Evolutionary conservation across 64 coral and sea anemone genomes (phyloP), one percentile per base, ranked within the genome.

Genomic region (Cladopsammia gracilis): DNA sequence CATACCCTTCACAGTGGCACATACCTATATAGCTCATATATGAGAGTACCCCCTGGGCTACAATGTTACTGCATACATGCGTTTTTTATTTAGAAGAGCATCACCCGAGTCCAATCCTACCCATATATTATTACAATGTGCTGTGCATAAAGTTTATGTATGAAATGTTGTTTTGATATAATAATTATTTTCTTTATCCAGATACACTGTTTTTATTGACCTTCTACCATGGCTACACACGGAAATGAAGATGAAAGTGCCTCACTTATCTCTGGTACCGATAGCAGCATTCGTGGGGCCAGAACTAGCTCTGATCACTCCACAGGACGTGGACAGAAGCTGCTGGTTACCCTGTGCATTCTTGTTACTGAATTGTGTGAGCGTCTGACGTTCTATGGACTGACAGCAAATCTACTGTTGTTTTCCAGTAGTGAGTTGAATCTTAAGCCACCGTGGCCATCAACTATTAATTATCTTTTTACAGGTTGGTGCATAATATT

Each of bases 281-380:
- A 10, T 4, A 64, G 43, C 13, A 11, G 45, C 45, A 20, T 3
- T 15, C 15, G 12, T 50, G 80, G 4, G 43, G 9, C 23, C 51
- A 48, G 68, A 48, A 16, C 69, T 12, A 58, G 24, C 8, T 51
- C 44, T 7, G 43, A 18, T 11, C 76, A 75, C 7, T 65, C 26
- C 3, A 70, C 86, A 26, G 92, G 86, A 65, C 47, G 19, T 65
- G 70, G 77, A 16, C 71, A 58, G 73, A 94, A 84, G 25, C 45
- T 89, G n/a, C 82, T 65, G 23, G 92, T 88, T 45, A 89, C 87
- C 42, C 67, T 93, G 16, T 96, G 95, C 46, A 96, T 96, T 89
- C 91, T 96, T 53, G 58, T 96, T 4, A 93, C 90, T 51, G 95
- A 96, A 64, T 48, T 97, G 3, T 97, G 95, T 94, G 95, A 97